A percentile compares a stretch with the other conserved stretches of the same genome.
Evolutionary conservation across 2,888 invertebrate species (phyloP).

Genomic region (Unio delphinus): DNA sequence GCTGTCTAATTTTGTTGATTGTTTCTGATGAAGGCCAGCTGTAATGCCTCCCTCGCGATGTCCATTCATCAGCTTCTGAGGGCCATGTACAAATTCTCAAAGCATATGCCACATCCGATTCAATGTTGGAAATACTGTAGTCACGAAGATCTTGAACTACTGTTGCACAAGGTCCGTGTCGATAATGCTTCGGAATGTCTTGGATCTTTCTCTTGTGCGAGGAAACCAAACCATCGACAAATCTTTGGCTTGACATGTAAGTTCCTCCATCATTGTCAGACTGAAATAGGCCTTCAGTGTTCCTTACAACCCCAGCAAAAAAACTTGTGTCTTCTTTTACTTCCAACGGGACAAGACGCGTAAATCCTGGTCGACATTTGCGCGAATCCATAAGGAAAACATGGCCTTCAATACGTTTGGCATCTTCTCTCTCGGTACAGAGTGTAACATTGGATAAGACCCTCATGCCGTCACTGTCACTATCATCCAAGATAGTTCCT

Average conservation of each 20-base stretch:
- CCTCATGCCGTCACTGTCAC: slow-evolving; percentile 12
- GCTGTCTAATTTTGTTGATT: slow-evolving; percentile 3
- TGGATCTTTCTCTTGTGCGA: neutral
- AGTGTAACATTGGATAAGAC: no score
- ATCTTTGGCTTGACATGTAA: slow-evolving; percentile 11
- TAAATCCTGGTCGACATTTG: slow-evolving; percentile 9
- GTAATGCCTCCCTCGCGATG: slow-evolving; percentile 2
- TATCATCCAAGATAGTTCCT: slow-evolving; percentile 8
- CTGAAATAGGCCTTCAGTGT: no score
- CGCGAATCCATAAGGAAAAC: slow-evolving; percentile 2
- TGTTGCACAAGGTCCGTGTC: slow-evolving; percentile 10
- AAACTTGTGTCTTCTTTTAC: neutral
- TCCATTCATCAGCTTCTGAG: slow-evolving; percentile 11
- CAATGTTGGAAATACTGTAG: neutral
- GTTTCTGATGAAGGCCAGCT: slow-evolving; percentile 7
- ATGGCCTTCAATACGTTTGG: neutral
- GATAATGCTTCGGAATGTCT: neutral
- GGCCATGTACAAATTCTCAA: slow-evolving; percentile 9
- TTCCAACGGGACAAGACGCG: neutral
- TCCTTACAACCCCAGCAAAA: no score
- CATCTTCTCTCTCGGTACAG: no score
- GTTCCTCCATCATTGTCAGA: neutral
- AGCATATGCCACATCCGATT: slow-evolving; percentile 11
- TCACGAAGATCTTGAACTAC: neutral
- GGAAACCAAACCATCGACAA: neutral